A percentile compares a stretch with the other conserved stretches of the same genome.
Conservation (phyloP, 2,888 invertebrate species). For the Tachina fera region DNA sequence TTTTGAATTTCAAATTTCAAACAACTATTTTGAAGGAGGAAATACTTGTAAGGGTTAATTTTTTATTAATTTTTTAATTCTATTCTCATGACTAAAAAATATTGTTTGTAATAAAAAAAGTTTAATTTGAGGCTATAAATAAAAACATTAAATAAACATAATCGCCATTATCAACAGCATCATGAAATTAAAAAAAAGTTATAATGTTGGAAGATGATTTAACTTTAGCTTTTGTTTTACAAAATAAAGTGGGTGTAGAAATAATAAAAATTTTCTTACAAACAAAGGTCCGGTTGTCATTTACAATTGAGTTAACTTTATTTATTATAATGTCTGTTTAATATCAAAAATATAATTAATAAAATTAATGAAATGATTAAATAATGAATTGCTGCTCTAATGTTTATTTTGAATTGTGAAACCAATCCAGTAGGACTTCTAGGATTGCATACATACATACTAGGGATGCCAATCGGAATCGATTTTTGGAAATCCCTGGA, state of each 20-base stretch:
- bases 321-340: constrained; percentile 19
- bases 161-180: constrained; percentile 28
- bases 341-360: constrained; percentile 14
- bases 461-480: no score
- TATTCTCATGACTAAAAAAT: constrained; percentile 9
- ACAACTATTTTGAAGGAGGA: no score
- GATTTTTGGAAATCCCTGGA: no score
- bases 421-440: no score
- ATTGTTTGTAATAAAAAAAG: not conserved
- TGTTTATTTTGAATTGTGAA: no score
- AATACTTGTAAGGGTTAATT: constrained; percentile 13
- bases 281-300: constrained; percentile 43
- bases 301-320: constrained; percentile 21
- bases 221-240: not conserved
- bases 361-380: constrained; percentile 15
- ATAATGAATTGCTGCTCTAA: not conserved
- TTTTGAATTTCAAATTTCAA: no score
- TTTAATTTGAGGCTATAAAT: constrained; percentile 18
- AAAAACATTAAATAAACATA: constrained; percentile 29
- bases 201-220: constrained; percentile 33
- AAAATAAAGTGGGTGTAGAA: constrained; percentile 55
- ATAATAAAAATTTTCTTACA: not conserved
- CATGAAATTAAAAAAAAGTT: constrained; percentile 3
- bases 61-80: constrained; percentile 12
- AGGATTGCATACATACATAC: no score